A percentile compares a stretch with the other conserved stretches of the same genome.
phyloP scores from a whole-genome alignment of 2,888 invertebrate species.

The Apamea sordens region DNA sequence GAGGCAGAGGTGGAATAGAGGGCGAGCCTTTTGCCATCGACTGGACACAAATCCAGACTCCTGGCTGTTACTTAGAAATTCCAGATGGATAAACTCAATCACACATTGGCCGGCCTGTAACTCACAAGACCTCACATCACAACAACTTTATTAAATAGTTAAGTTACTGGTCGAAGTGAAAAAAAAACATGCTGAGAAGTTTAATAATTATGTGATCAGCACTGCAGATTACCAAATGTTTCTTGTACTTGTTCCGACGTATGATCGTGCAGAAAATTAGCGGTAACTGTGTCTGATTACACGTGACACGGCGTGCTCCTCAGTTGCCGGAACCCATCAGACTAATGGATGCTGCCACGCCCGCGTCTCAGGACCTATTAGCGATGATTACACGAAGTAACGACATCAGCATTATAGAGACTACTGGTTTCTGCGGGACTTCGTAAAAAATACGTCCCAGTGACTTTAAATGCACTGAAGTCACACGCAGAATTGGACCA shows the following conservation, averaged over 20 bases:
- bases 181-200: not conserved
- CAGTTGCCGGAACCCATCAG: slow-evolving; percentile 53
- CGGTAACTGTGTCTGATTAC: slow-evolving; percentile 39
- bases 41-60: not conserved
- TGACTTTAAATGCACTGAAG: slow-evolving; percentile 4
- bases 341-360: slow-evolving; percentile 52
- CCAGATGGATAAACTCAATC: not conserved
- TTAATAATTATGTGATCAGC: not conserved
- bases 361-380: slow-evolving; percentile 52
- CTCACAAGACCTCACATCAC: not conserved
- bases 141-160: not conserved
- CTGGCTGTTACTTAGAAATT: not conserved
- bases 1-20: not conserved
- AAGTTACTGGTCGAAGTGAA: not conserved
- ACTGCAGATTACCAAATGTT: not conserved
- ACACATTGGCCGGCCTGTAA: not conserved
- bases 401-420: slow-evolving; percentile 31
- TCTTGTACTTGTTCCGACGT: not conserved
- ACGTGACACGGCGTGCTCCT: slow-evolving; percentile 29
- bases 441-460: not conserved
- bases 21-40: not conserved
- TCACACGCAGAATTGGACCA: not conserved
- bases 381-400: slow-evolving; percentile 40
- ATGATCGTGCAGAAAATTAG: slow-evolving; percentile 35
- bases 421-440: slow-evolving; percentile 2